phyloP scores from a whole-genome alignment of 2,797 vertebrate genomes.

The Sylvilagus floridanus region DNA sequence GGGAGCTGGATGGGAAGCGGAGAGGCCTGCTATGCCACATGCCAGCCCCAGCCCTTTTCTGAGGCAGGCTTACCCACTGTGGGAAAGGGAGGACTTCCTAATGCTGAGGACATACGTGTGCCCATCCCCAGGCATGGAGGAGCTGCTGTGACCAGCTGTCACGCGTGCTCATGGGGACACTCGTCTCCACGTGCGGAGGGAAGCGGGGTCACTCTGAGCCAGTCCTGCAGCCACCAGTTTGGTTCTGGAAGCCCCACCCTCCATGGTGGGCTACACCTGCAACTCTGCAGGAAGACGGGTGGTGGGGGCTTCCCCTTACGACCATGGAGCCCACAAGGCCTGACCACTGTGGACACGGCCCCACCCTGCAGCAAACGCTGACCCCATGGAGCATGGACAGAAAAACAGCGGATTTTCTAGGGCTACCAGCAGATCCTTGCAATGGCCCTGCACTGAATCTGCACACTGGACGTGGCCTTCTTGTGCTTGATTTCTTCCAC shows the following conservation, averaged over 20 bases:
- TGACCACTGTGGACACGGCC: accelerated
- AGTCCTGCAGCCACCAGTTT: background rate
- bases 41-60: background rate
- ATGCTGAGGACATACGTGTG: background rate
- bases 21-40: too few species aligned
- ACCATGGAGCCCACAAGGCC: background rate
- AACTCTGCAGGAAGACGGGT: background rate
- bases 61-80: background rate
- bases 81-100: background rate
- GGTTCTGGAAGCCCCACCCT: background rate
- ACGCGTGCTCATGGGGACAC: background rate
- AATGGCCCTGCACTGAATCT: background rate
- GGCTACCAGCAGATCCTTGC: background rate
- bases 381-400: background rate
- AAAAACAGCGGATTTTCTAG: background rate
- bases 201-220: background rate
- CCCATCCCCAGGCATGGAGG: slow-evolving; percentile 1
- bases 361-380: accelerated
- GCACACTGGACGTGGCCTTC: background rate
- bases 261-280: background rate
- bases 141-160: background rate
- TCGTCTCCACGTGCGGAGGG: background rate
- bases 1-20: too few species aligned
- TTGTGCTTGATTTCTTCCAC: background rate
- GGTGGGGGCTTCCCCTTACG: background rate